phyloP scores from a whole-genome alignment of 1,140 invertebrate genomes.

The Anagrus nilaparvatae region DNA sequence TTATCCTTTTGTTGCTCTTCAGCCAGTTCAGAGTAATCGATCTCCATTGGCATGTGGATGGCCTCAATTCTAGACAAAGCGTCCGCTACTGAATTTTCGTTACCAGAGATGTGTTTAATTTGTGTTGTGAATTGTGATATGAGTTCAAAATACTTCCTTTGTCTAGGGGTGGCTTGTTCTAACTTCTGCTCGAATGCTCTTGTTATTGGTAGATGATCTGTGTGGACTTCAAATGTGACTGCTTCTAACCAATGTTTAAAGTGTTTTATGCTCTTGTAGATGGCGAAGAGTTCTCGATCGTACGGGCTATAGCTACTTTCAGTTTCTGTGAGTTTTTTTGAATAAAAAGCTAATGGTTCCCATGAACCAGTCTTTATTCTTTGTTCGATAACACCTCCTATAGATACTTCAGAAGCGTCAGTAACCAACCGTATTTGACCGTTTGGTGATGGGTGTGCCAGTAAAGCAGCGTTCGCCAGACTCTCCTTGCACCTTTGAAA shows the following conservation, averaged over 20 bases:
- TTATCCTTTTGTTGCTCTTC: background rate
- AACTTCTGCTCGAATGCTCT: background rate
- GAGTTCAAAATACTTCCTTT: background rate
- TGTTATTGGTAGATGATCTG: background rate
- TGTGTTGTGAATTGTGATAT: background rate
- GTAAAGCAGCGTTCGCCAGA: background rate
- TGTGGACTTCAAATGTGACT: background rate
- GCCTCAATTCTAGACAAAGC: background rate
- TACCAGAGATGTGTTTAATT: background rate
- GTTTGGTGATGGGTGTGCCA: background rate
- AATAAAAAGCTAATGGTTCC: constrained; percentile 1
- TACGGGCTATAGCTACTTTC: background rate
- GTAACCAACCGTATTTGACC: background rate
- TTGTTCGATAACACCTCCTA: background rate
- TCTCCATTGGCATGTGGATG: background rate
- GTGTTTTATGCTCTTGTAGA: background rate
- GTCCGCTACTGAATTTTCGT: background rate
- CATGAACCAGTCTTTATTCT: background rate
- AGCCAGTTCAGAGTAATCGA: background rate
- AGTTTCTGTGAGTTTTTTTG: background rate
- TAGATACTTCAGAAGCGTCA: background rate
- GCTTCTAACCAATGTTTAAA: background rate
- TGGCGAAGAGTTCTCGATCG: background rate
- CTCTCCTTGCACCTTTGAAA: background rate
- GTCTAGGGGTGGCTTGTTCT: background rate